Evolutionary conservation across 2,113 vertebrate species (phyloP), one percentile per base, ranked within the genome.

Genomic region (Odocoileus virginianus): DNA sequence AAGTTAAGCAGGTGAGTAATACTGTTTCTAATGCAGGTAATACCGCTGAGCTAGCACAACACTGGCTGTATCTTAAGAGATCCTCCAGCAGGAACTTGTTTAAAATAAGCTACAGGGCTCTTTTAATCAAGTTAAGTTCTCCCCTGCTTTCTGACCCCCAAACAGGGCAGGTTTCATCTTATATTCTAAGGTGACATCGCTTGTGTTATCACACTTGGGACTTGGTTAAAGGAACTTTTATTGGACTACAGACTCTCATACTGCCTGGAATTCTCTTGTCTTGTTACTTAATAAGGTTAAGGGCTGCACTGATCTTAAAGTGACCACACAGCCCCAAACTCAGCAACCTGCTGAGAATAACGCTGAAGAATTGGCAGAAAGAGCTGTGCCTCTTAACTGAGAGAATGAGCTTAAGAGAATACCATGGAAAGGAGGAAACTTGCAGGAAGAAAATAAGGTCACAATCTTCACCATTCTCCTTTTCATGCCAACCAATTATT

Each of bases 231-330:
- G 79, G 74, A 97, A 87, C 33, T 95, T 95, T 95, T 95, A 97
- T 94, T 96, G 79, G 28, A 85, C 79, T 92, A 45, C 3, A 50
- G 45, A 36, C 27, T 87, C 50, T 94, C 91, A 93, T 58, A 67
- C 19, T 90, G 33, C 58, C 60, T 90, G 57, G 74, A 95, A 87
- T 97, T 93, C 79, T 91, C 93, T 93, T 97, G 92, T 96, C 78
- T 94, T 95, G 30, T 90, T 94, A 52, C 87, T 97, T 97, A 95
- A 95, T 90, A 92, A 71, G 78, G 91, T 85, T 95, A 97, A 97
- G 79, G 54, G 61, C 40, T 96, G 58, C 83, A 90, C 21, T 97
- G 87, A 95, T 96, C 94, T 92, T 92, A 71, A 98, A 92, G 25
- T 82, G 87, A 82, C 94, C 61, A 71, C 30, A 33, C 2, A 57